These are phyloP conservation scores for Coleophora deauratella DNA, from an alignment of 2,888 invertebrate genomes.

Conservation along the genomic window DNA sequence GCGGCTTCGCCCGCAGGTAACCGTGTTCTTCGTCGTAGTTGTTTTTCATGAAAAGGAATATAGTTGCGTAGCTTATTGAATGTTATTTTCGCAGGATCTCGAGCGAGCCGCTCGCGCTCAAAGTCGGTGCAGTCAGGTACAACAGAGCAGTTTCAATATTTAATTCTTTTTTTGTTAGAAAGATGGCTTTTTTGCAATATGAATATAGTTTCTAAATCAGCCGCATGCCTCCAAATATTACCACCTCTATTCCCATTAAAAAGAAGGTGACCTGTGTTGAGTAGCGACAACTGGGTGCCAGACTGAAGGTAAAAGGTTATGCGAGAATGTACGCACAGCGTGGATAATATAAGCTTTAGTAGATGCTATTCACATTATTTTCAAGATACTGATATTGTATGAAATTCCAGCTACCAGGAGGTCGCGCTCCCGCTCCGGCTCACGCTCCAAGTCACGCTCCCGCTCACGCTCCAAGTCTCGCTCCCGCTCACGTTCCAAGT, in stretches of 20 bases:
- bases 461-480: slow-evolving; percentile 33
- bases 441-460: slow-evolving; percentile 28
- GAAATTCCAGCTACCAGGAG: background rate
- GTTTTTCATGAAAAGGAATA: too few species aligned
- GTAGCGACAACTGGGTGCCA: too few species aligned
- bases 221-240: too few species aligned
- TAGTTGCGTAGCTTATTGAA: too few species aligned
- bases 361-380: background rate
- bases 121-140: slow-evolving; percentile 21
- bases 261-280: too few species aligned
- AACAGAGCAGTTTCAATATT: background rate
- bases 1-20: slow-evolving; percentile 10
- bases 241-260: too few species aligned
- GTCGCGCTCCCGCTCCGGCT: slow-evolving; percentile 20
- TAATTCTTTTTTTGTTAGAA: background rate
- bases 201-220: too few species aligned
- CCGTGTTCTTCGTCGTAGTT: too few species aligned
- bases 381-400: background rate
- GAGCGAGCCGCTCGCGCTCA: slow-evolving; percentile 20
- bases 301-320: too few species aligned
- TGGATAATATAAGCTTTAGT: background rate
- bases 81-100: too few species aligned
- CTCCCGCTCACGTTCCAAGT: slow-evolving; percentile 27
- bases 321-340: too few species aligned
- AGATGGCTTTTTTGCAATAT: background rate